phyloP scores from a whole-genome alignment of 2,888 invertebrate genomes.

The Amphipoea lucens region DNA sequence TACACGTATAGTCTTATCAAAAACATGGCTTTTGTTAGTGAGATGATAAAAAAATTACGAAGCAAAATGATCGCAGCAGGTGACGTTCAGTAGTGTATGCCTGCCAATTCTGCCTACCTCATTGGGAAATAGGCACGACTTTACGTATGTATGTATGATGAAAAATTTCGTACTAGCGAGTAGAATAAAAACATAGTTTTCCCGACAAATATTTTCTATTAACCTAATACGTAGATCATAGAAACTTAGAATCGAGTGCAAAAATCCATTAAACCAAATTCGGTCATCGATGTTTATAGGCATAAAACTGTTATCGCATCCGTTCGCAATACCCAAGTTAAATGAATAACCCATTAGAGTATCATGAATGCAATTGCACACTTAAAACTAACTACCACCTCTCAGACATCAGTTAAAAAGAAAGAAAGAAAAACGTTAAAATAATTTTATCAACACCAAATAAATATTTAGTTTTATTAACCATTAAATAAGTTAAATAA shows the following conservation, averaged over 20 bases:
- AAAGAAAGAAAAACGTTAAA: not conserved
- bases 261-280: not conserved
- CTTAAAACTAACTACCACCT: slow-evolving; percentile 13
- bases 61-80: not conserved
- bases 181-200: not conserved
- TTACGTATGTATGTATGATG: not conserved
- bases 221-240: not conserved
- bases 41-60: not conserved
- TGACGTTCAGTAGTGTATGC: not conserved
- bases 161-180: not conserved
- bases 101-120: not conserved
- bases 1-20: not conserved
- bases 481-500: slow-evolving; percentile 31
- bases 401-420: slow-evolving; percentile 13
- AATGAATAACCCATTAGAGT: slow-evolving; percentile 24
- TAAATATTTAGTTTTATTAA: slow-evolving; percentile 51
- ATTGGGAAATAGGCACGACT: not conserved
- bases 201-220: not conserved
- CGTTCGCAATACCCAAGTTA: slow-evolving; percentile 6
- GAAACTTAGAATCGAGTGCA: not conserved
- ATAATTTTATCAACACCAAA: slow-evolving; percentile 44
- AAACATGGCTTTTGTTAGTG: not conserved
- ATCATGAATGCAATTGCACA: slow-evolving; percentile 12
- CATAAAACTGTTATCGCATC: slow-evolving; percentile 27
- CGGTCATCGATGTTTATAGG: not conserved